Percentiles rank a stretch among this genome's conserved stretches.
Evolutionary conservation across 2,797 vertebrate species (phyloP).

Genomic region (Eospalax fontanierii): DNA sequence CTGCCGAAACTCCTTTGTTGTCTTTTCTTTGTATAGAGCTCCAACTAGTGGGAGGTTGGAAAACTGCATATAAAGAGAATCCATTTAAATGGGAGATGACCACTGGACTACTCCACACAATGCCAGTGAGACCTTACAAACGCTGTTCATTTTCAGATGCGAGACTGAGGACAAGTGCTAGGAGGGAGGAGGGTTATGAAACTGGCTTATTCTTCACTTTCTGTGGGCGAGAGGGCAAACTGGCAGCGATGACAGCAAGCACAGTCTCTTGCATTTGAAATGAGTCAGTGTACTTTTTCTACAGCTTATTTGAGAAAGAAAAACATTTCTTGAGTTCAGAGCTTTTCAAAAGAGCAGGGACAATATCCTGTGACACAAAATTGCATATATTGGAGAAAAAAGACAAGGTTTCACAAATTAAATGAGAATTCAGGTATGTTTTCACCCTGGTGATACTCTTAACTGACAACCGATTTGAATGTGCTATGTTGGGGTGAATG

Average conservation of each 20-base stretch:
- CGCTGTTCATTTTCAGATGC: not conserved
- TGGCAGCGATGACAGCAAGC: not conserved
- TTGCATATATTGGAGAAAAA: constrained; percentile 15
- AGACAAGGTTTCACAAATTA: constrained; percentile 49
- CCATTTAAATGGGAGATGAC: not conserved
- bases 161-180: not conserved
- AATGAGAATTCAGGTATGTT: constrained; percentile 18
- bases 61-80: constrained; percentile 70
- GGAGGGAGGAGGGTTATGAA: not conserved
- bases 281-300: constrained; percentile 46
- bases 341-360: constrained; percentile 63
- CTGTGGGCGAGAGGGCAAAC: not conserved
- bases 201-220: constrained; percentile 46
- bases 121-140: not conserved
- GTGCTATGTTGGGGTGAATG: not conserved
- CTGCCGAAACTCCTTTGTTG: not conserved
- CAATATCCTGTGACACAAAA: constrained; percentile 5
- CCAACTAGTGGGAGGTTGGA: constrained; percentile 86
- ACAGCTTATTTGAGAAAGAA: constrained; percentile 70
- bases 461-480: not conserved
- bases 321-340: constrained; percentile 73
- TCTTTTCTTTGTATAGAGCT: constrained; percentile 86
- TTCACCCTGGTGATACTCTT: not conserved
- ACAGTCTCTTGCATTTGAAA: constrained; percentile 65
- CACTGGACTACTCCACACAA: not conserved